These are phyloP conservation scores for Glandiceps talaboti DNA, from an alignment of 53 echinoderm and acorn worm genomes.

Conservation along the genomic window DNA sequence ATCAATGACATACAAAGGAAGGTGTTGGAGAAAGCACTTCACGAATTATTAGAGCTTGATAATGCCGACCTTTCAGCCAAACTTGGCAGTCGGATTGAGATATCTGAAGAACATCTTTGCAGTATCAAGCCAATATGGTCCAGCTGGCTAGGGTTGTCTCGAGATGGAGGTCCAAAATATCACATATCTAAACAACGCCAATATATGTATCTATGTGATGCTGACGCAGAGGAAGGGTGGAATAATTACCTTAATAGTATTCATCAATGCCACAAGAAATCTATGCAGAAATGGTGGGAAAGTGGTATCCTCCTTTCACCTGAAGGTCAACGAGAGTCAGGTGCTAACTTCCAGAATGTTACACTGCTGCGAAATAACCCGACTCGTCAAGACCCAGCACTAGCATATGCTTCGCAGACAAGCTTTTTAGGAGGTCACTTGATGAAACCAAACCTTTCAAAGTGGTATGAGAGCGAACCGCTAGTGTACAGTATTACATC, in stretches of 20 bases:
- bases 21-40: background rate
- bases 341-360: background rate
- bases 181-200: background rate
- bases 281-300: background rate
- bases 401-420: too few species aligned
- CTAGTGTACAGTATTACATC: too few species aligned
- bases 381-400: background rate
- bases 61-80: too few species aligned
- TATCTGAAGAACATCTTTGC: background rate
- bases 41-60: background rate
- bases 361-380: background rate
- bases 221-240: background rate
- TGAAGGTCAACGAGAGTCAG: background rate
- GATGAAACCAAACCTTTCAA: too few species aligned
- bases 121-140: background rate
- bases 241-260: background rate
- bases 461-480: too few species aligned
- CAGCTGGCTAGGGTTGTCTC: background rate
- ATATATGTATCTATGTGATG: background rate
- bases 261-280: background rate
- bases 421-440: too few species aligned
- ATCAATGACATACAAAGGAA: background rate
- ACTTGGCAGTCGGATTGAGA: too few species aligned
- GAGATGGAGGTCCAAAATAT: background rate
- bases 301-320: background rate